Percentiles rank a stretch among this genome's conserved stretches.
phyloP scores from a whole-genome alignment of 1,140 invertebrate species.

The Bombus pyrosoma region DNA sequence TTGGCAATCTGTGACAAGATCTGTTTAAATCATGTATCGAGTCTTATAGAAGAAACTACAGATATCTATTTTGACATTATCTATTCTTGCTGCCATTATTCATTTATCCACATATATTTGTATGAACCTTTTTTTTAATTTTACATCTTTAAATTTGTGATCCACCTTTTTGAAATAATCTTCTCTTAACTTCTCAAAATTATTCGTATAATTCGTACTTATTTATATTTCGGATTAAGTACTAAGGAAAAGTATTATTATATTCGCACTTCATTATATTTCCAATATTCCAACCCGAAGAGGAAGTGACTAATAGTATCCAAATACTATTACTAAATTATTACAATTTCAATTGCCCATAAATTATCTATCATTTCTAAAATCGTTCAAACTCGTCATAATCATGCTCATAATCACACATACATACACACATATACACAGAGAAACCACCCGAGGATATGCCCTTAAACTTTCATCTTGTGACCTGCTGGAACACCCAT shows the following conservation, averaged over 20 bases:
- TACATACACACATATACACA: conserved; percentile 35
- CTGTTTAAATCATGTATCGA: too few species aligned
- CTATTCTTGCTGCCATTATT: neutral
- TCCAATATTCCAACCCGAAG: too few species aligned
- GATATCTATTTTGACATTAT: neutral
- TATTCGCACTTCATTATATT: neutral
- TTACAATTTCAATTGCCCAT: neutral
- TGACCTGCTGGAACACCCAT: conserved; percentile 84
- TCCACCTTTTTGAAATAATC: neutral
- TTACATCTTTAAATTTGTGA: neutral
- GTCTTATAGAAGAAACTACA: too few species aligned
- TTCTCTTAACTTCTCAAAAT: too few species aligned
- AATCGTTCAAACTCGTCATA: conserved; percentile 33
- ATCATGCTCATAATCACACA: conserved; percentile 51
- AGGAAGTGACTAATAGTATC: neutral
- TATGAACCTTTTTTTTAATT: neutral
- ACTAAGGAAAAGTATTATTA: too few species aligned
- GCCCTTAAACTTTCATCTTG: conserved; percentile 72
- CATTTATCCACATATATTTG: neutral
- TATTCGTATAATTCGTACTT: neutral
- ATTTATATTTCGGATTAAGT: too few species aligned
- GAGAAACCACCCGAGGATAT: conserved; percentile 31
- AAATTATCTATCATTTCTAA: neutral
- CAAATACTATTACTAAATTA: neutral
- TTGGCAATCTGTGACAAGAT: neutral